Conservation (phyloP, 2,888 invertebrate genomes). For the Callimorpha dominula region DNA sequence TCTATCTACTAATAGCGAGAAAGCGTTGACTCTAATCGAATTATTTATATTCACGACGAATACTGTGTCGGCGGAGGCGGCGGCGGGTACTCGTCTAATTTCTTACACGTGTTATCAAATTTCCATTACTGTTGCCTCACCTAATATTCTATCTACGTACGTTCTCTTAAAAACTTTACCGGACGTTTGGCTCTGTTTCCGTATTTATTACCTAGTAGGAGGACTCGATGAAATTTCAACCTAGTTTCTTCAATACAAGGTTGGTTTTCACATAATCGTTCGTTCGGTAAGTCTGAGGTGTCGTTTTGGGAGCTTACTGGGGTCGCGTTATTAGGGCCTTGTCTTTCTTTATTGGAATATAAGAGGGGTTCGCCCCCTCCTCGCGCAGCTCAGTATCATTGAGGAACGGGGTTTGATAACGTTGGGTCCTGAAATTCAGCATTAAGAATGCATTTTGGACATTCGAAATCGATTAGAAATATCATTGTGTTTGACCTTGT, state of each 20-base stretch:
- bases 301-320: slow-evolving; percentile 78
- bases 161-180: slow-evolving; percentile 73
- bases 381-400: slow-evolving; percentile 21
- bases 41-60: slow-evolving; percentile 67
- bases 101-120: slow-evolving; percentile 66
- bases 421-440: slow-evolving; percentile 19
- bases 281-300: slow-evolving; percentile 68
- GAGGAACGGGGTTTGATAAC: slow-evolving; percentile 24
- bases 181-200: slow-evolving; percentile 75
- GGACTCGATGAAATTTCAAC: slow-evolving; percentile 35
- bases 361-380: slow-evolving; percentile 62
- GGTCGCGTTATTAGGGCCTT: slow-evolving; percentile 79
- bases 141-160: slow-evolving; percentile 71
- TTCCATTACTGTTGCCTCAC: slow-evolving; percentile 65
- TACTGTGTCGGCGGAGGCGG: slow-evolving; percentile 29
- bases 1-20: slow-evolving; percentile 4
- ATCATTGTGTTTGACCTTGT: slow-evolving; percentile 1
- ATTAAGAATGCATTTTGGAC: slow-evolving; percentile 24
- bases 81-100: slow-evolving; percentile 47
- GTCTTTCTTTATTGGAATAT: slow-evolving; percentile 83
- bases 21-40: slow-evolving; percentile 38
- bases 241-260: slow-evolving; percentile 47
- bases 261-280: slow-evolving; percentile 50
- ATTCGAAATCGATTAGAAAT: slow-evolving; percentile 20
- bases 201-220: slow-evolving; percentile 68